phyloP scores from a whole-genome alignment of 1,140 invertebrate species.

The Drosophila triauraria region DNA sequence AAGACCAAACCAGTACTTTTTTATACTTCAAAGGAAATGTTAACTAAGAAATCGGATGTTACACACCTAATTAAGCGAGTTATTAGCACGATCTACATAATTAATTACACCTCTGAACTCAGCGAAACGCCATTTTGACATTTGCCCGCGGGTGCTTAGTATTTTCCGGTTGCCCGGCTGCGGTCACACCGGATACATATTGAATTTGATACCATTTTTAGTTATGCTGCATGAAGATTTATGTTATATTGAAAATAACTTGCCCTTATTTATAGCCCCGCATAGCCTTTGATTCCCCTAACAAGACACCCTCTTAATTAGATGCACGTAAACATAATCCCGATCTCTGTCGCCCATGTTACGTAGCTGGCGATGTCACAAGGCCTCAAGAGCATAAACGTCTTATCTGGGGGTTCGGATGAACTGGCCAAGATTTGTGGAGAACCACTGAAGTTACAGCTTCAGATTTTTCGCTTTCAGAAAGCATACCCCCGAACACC shows the following conservation, averaged over 20 bases:
- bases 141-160: neutral
- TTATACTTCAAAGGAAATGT: no score
- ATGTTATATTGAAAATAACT: conserved; percentile 37
- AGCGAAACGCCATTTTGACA: neutral
- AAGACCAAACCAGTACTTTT: no score
- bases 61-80: neutral
- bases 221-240: conserved; percentile 60
- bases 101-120: neutral
- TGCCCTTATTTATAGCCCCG: conserved; percentile 8
- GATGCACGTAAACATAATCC: neutral
- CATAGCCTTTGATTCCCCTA: neutral
- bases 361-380: conserved; percentile 40
- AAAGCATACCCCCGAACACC: neutral
- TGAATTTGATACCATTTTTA: conserved; percentile 80
- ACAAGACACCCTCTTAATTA: neutral
- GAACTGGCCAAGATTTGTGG: conserved; percentile 5
- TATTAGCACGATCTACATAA: neutral
- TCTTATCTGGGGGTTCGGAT: conserved; percentile 25
- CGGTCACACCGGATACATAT: conserved; percentile 54
- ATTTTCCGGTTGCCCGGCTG: neutral
- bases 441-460: neutral
- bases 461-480: conserved; percentile 4
- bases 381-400: conserved; percentile 19
- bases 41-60: neutral
- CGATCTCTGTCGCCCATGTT: conserved; percentile 1